phyloP scores from a whole-genome alignment of 1,140 invertebrate species.

The Drosophila repletoides region DNA sequence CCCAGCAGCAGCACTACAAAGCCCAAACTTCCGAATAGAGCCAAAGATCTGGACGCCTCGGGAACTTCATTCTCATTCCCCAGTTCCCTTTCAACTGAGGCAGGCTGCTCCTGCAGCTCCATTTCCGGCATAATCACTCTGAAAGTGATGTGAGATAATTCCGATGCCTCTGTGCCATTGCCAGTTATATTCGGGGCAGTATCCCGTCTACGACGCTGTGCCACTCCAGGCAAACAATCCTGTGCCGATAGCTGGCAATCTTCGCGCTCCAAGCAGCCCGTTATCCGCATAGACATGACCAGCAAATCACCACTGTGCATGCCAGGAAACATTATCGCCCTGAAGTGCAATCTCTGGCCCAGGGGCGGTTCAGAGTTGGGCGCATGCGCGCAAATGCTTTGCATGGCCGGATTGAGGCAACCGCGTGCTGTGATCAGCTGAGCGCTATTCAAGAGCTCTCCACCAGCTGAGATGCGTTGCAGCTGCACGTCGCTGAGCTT shows the following conservation, averaged over 20 bases:
- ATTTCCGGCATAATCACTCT: conserved; percentile 56
- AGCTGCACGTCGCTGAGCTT: conserved; percentile 85
- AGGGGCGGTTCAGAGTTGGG: conserved; percentile 82
- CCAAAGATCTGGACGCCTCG: conserved; percentile 34
- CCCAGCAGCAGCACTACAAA: conserved; percentile 59
- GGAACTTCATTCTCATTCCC: background rate
- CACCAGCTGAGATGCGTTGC: conserved; percentile 76
- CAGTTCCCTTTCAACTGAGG: background rate
- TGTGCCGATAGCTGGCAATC: conserved; percentile 83
- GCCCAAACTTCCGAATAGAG: conserved; percentile 52
- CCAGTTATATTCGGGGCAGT: background rate
- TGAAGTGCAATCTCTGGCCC: conserved; percentile 82
- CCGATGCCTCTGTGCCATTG: conserved; percentile 61
- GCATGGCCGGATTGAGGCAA: conserved; percentile 85
- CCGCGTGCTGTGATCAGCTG: conserved; percentile 84
- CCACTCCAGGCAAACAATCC: conserved; percentile 48
- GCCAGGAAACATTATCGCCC: conserved; percentile 88
- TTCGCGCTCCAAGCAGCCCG: conserved; percentile 85
- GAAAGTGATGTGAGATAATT: conserved; percentile 61
- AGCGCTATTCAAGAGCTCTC: conserved; percentile 82
- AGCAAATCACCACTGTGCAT: conserved; percentile 86
- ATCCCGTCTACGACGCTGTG: conserved; percentile 52
- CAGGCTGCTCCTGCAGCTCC: background rate
- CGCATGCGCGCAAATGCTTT: conserved; percentile 83
- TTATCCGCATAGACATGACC: conserved; percentile 85